Conservation (phyloP, 1,140 invertebrate genomes). For the Neodiprion pinetum region DNA sequence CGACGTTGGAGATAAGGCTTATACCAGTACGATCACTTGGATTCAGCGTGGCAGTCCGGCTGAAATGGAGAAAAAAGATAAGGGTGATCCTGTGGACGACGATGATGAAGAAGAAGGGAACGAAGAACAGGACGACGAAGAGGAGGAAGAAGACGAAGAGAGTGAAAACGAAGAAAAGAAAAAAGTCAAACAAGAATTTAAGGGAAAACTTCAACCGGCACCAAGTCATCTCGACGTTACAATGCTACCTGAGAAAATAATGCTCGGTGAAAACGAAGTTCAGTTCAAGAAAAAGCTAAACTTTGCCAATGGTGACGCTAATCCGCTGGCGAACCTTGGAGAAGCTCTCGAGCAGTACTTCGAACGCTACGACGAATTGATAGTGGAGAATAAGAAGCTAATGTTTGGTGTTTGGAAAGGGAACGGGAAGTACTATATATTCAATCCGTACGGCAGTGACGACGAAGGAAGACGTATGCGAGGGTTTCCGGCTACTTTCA, state of each 20-base stretch:
- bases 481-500: constrained; percentile 37
- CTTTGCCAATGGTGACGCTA: constrained; percentile 37
- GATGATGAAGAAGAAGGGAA: constrained; percentile 15
- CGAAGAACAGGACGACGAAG: constrained; percentile 20
- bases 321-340: constrained; percentile 46
- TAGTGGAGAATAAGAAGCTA: constrained; percentile 50
- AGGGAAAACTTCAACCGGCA: constrained; percentile 21
- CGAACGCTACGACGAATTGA: constrained; percentile 35
- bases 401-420: constrained; percentile 49
- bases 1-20: constrained; percentile 34
- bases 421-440: constrained; percentile 38
- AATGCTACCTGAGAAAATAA: constrained; percentile 44
- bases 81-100: constrained; percentile 9
- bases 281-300: constrained; percentile 35
- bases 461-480: constrained; percentile 42
- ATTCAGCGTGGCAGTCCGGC: constrained; percentile 35
- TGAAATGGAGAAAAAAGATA: neutral
- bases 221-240: constrained; percentile 43
- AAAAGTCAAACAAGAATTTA: constrained; percentile 26
- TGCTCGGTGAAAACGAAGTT: constrained; percentile 32
- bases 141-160: constrained; percentile 29
- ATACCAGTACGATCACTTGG: constrained; percentile 36
- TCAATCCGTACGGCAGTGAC: constrained; percentile 55
- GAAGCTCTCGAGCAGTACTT: constrained; percentile 52
- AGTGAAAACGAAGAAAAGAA: constrained; percentile 22